Evolutionary conservation across 2,113 vertebrate species (phyloP).

Genomic region (Pachypanchax playfairii): DNA sequence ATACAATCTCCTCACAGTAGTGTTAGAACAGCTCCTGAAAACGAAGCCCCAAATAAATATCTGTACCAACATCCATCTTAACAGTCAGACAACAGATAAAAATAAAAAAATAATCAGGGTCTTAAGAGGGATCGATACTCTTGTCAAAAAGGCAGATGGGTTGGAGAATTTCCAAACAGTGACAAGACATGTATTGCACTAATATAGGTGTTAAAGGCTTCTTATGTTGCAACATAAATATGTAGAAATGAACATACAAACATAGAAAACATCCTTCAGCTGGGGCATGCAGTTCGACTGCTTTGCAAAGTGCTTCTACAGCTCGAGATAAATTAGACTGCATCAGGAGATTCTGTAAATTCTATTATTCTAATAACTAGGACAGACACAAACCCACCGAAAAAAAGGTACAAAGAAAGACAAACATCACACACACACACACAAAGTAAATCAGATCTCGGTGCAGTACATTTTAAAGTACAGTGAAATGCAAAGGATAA

Average conservation of each 20-base stretch:
- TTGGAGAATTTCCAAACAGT: slow-evolving; percentile 51
- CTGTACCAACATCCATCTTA: slow-evolving; percentile 12
- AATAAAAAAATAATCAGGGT: slow-evolving; percentile 38
- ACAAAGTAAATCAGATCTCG: slow-evolving; percentile 1
- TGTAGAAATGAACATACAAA: slow-evolving; percentile 4
- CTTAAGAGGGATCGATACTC: slow-evolving; percentile 10
- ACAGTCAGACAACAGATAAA: slow-evolving; percentile 9
- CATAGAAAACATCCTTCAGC: slow-evolving; percentile 22
- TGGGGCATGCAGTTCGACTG: slow-evolving; percentile 30
- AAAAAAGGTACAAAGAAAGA: slow-evolving; percentile 49
- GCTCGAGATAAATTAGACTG: slow-evolving; percentile 39
- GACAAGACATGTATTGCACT: slow-evolving; percentile 75
- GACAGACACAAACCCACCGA: slow-evolving; percentile 33
- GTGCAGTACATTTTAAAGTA: not conserved
- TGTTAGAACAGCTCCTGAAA: slow-evolving; percentile 67
- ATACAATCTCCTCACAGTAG: slow-evolving; percentile 51
- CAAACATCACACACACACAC: slow-evolving; percentile 19
- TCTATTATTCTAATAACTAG: slow-evolving; percentile 24
- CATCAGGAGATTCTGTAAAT: slow-evolving; percentile 45
- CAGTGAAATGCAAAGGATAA: slow-evolving; percentile 9
- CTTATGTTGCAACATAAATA: slow-evolving; percentile 33
- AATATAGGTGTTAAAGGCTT: slow-evolving; percentile 40
- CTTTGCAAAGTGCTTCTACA: slow-evolving; percentile 35
- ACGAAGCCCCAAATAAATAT: slow-evolving; percentile 63
- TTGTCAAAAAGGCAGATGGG: slow-evolving; percentile 10